Evolutionary conservation across 2,113 vertebrate species (phyloP).

Genomic region (Aptenodytes patagonicus): DNA sequence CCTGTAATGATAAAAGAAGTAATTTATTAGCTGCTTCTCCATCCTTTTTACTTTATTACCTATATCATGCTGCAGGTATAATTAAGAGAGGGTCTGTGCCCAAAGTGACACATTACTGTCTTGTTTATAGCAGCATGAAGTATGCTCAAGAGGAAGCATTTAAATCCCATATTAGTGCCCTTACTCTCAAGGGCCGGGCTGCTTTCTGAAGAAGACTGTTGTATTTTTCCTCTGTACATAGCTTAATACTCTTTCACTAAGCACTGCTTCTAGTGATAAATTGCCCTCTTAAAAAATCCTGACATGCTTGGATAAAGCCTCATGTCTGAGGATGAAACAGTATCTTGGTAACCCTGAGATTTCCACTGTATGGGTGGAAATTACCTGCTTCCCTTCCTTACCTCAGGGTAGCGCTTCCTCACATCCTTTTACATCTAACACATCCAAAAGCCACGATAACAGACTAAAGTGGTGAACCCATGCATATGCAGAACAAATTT

Average conservation of each 20-base stretch:
- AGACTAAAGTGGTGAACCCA: fast-evolving
- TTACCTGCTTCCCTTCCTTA: neutral
- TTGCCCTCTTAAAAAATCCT: neutral
- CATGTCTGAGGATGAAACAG: neutral
- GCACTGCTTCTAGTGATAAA: neutral
- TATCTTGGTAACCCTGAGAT: neutral
- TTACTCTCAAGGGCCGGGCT: neutral
- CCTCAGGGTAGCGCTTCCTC: fast-evolving
- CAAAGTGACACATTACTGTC: neutral
- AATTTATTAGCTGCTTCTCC: neutral
- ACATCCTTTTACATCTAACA: fast-evolving
- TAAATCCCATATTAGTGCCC: neutral
- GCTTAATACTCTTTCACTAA: neutral
- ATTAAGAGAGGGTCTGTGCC: neutral
- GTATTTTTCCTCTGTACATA: neutral
- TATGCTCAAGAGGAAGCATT: neutral
- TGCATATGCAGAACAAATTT: fast-evolving
- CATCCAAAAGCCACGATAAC: neutral
- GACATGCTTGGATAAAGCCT: neutral
- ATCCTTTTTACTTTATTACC: neutral
- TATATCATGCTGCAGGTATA: neutral
- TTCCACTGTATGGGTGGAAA: neutral
- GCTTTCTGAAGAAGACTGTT: neutral
- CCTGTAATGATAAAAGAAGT: neutral
- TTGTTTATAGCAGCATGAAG: neutral